Conservation (phyloP, 2,797 vertebrate genomes). For the Amniataba percoides region DNA sequence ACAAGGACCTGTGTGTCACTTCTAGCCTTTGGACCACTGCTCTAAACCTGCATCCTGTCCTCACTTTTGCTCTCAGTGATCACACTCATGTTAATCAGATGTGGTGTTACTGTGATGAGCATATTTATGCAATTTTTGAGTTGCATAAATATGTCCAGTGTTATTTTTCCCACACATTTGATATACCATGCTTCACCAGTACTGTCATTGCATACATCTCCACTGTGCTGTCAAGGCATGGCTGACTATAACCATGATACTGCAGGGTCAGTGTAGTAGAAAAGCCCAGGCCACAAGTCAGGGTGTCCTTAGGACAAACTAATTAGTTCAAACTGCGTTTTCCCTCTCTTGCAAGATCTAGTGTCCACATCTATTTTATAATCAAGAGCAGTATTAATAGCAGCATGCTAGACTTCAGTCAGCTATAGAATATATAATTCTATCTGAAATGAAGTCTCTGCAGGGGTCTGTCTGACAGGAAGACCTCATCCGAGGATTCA, state of each 20-base stretch:
- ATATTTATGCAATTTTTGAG: not conserved
- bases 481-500: too few species aligned
- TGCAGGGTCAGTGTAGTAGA: not conserved
- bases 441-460: too few species aligned
- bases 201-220: not conserved
- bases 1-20: not conserved
- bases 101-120: not conserved
- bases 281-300: not conserved
- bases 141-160: not conserved
- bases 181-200: not conserved
- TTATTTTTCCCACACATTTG: slow-evolving; percentile 6
- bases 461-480: too few species aligned
- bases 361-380: too few species aligned
- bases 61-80: not conserved
- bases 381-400: too few species aligned
- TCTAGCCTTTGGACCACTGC: not conserved
- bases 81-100: not conserved
- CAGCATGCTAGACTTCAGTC: too few species aligned
- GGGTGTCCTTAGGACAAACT: not conserved
- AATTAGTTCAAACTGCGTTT: not conserved
- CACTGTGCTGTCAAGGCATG: not conserved
- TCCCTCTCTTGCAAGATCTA: too few species aligned
- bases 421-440: too few species aligned
- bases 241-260: slow-evolving; percentile 2
- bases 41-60: not conserved